phyloP scores from a whole-genome alignment of 1,140 invertebrate genomes.

The Dolichoris vasculosae region DNA sequence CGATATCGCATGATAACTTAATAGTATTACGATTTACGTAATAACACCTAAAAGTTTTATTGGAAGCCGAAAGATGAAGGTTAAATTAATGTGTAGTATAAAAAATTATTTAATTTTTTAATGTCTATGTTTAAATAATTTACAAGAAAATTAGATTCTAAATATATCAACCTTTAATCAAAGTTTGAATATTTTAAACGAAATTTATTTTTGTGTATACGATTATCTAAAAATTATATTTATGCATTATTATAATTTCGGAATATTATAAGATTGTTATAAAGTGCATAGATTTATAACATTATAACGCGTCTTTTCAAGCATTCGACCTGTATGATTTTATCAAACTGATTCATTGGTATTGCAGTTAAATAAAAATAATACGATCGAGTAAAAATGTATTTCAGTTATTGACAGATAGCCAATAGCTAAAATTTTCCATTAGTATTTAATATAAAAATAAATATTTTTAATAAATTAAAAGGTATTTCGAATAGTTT shows the following conservation, averaged over 20 bases:
- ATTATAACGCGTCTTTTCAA: no score
- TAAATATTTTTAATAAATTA: no score
- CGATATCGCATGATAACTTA: neutral
- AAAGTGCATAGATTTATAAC: no score
- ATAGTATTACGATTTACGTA: neutral
- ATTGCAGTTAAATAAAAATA: neutral
- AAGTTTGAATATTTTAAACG: no score
- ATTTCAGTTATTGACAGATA: neutral
- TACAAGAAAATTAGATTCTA: no score
- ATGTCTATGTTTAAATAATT: neutral
- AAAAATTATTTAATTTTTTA: neutral
- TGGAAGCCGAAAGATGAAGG: neutral
- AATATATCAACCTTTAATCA: no score
- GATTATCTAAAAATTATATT: no score
- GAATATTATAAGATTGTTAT: no score
- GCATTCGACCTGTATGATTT: neutral
- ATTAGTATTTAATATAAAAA: no score
- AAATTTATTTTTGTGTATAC: no score
- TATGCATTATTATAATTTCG: no score
- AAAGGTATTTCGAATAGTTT: no score
- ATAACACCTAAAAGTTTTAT: neutral
- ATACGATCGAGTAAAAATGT: neutral
- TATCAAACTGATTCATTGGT: neutral
- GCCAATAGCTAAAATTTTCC: constrained; percentile 6
- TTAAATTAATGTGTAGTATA: neutral